Conservation (phyloP, 2,113 vertebrate species). For the Anser brachyrhynchus region DNA sequence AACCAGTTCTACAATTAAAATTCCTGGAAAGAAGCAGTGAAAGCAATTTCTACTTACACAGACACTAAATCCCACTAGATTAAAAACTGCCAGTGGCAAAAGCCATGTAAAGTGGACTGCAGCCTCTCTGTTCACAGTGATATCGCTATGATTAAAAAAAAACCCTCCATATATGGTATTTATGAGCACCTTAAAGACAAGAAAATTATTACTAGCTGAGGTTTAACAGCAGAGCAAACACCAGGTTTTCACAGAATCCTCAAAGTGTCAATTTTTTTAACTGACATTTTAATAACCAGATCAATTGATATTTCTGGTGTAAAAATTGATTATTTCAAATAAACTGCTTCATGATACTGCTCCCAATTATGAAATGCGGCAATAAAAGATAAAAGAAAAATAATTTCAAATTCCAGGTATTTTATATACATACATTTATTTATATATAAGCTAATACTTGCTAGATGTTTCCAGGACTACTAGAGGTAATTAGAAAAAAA, state of each 20-base stretch:
- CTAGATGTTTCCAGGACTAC: not conserved
- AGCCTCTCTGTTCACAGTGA: not conserved
- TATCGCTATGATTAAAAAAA: not conserved
- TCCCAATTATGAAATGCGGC: not conserved
- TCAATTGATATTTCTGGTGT: not conserved
- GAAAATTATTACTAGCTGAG: not conserved
- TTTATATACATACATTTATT: not conserved
- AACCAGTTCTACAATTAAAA: not conserved
- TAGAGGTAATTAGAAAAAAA: not conserved
- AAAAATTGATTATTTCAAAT: not conserved
- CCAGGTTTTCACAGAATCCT: not conserved
- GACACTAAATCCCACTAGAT: not conserved
- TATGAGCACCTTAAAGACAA: not conserved
- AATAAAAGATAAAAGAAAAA: not conserved
- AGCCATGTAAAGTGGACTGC: not conserved
- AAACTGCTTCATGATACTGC: not conserved
- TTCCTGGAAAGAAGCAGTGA: not conserved
- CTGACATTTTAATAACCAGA: not conserved
- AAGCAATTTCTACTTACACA: not conserved
- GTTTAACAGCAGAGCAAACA: constrained; percentile 31
- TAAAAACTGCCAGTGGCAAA: not conserved
- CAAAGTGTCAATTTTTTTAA: not conserved
- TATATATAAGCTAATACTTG: not conserved
- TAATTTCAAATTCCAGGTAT: not conserved
- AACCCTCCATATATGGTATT: not conserved